These are phyloP conservation scores for Trematocara stigmaticum DNA, from an alignment of 2,113 vertebrate species.

Conservation along the genomic window DNA sequence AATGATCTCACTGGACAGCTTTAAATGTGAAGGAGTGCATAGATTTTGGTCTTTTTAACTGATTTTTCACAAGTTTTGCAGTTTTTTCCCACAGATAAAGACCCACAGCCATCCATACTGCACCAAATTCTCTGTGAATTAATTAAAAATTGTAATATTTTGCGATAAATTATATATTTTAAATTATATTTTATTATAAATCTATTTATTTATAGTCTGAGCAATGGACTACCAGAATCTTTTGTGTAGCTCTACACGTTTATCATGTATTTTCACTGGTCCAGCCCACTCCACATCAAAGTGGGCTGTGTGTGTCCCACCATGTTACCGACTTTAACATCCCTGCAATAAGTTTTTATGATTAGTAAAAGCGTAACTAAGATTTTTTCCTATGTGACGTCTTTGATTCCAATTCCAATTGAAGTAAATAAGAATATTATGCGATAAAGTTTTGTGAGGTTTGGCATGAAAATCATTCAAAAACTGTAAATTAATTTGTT, in stretches of 20 bases:
- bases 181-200: background rate
- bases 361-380: rapidly evolving
- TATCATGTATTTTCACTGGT: background rate
- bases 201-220: background rate
- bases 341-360: background rate
- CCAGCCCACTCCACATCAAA: background rate
- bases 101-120: rapidly evolving
- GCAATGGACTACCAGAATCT: background rate
- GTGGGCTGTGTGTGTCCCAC: background rate
- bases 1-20: background rate
- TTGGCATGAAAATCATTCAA: background rate
- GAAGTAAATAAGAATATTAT: background rate
- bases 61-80: rapidly evolving
- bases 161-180: background rate
- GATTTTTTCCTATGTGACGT: background rate
- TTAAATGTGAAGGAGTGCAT: background rate
- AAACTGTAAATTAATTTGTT: background rate
- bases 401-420: rapidly evolving
- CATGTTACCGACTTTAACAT: rapidly evolving
- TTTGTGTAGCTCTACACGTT: background rate
- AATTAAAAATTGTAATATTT: rapidly evolving
- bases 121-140: background rate
- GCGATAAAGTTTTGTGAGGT: too few species aligned
- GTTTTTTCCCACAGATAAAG: background rate
- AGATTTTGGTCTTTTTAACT: rapidly evolving